phyloP scores from a whole-genome alignment of 2,888 invertebrate species.

The Falcaria lacertinaria region DNA sequence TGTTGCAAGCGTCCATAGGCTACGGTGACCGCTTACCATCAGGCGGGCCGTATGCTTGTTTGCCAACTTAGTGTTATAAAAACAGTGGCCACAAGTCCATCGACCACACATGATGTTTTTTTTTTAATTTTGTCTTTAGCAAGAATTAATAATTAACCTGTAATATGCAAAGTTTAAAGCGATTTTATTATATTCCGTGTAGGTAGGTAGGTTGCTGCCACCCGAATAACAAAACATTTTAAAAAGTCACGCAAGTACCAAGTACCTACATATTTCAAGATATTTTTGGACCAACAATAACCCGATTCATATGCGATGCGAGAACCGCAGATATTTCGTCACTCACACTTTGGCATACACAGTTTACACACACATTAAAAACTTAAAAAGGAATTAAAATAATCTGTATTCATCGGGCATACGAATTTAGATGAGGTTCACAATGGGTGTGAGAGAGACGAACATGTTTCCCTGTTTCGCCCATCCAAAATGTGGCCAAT shows the following conservation, averaged over 20 bases:
- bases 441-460: slow-evolving; percentile 48
- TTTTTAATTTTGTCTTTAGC: no score
- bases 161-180: no score
- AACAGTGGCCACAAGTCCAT: no score
- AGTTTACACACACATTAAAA: slow-evolving; percentile 46
- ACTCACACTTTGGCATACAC: slow-evolving; percentile 47
- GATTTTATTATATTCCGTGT: no score
- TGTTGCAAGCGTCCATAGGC: no score
- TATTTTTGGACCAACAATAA: slow-evolving; percentile 47
- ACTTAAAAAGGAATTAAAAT: slow-evolving; percentile 70
- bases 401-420: slow-evolving; percentile 74
- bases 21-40: no score
- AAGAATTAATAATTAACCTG: no score
- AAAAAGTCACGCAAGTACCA: slow-evolving; percentile 27
- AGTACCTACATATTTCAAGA: slow-evolving; percentile 38
- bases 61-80: no score
- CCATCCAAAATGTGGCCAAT: slow-evolving; percentile 74
- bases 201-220: no score
- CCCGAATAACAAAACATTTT: slow-evolving; percentile 22
- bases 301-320: slow-evolving; percentile 60
- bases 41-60: no score
- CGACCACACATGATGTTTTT: no score
- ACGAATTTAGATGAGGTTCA: slow-evolving; percentile 59
- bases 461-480: slow-evolving; percentile 54
- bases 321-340: slow-evolving; percentile 63